Base-by-base conservation (phyloP, 2,113 vertebrate species). In the Chinchilla lanigera region DNA sequence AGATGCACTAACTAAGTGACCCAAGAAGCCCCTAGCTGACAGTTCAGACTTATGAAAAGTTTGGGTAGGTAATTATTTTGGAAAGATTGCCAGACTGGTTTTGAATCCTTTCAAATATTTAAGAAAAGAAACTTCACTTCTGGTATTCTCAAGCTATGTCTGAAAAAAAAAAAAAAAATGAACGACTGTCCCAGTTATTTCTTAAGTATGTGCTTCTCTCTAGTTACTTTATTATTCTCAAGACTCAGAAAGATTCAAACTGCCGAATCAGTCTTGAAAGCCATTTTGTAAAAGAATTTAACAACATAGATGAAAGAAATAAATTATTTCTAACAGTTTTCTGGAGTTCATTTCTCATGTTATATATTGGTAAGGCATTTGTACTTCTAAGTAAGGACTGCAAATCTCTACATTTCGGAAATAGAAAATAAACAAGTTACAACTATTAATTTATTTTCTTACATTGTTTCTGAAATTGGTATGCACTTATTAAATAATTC, bases 31-130 rank as follows among this genome's bases (percentile, higher is more conserved):
- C 89, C 30, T 0, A 35, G 35, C 28, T 80, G 80, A 81, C 60
- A 44, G 24, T 54, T 63, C 71, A 87, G 61, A 75, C 4, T 5
- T 73, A 7, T 71, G 60, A 73, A 33, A 44, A 73, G 17, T 83
- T 95, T 69, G 94, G 77, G 47, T 90, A 78, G 69, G 71, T 78
- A 93, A 97, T 96, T 86, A 77, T 61, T 94, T 90, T 86, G 38
- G 47, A 96, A 88, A 91, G 63, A 71, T 67, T 89, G 69, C 52
- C 84, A 97, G 77, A 41, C n/a, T 50, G 17, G 58, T 69, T 85
- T 93, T 94, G 81, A 94, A 71, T 52, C n/a, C 26, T 81, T 20
- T 78, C 41, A 75, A 54, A 86, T n/a, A 91, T 17, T 84, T 89
- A 73, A 94, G 61, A 14, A 22, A 81, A 30, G 54, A 75, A 38